These are phyloP conservation scores for Polyommatus iphigenia DNA, from an alignment of 2,888 invertebrate species.

Conservation along the genomic window DNA sequence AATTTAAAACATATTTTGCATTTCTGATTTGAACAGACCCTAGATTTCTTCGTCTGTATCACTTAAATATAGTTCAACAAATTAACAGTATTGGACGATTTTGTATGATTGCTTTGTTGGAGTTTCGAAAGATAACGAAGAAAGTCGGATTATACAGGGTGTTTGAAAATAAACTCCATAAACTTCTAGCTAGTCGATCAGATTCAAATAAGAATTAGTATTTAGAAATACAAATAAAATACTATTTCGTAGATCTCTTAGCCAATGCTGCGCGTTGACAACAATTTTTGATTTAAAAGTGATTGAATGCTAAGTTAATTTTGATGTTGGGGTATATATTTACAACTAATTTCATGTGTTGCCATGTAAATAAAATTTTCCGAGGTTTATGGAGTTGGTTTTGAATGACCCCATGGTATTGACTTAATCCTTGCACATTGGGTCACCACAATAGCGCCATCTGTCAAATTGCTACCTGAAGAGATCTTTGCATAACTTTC, in stretches of 20 bases:
- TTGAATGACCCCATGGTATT: slow-evolving; percentile 11
- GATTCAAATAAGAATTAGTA: background rate
- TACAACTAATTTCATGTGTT: background rate
- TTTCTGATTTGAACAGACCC: slow-evolving; percentile 25
- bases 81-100: slow-evolving; percentile 31
- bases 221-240: background rate
- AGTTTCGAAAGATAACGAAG: slow-evolving; percentile 17
- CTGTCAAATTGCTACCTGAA: slow-evolving; percentile 2
- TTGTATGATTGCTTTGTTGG: slow-evolving; percentile 27
- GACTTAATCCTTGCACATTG: background rate
- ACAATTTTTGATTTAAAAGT: background rate
- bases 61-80: slow-evolving; percentile 20
- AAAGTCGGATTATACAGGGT: slow-evolving; percentile 1
- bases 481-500: background rate
- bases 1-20: background rate
- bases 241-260: background rate
- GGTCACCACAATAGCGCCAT: background rate
- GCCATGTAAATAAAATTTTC: background rate
- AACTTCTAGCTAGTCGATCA: background rate
- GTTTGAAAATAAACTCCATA: slow-evolving; percentile 13
- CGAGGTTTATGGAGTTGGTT: slow-evolving; percentile 19
- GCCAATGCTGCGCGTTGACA: background rate
- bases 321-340: background rate
- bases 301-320: background rate
- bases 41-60: background rate